phyloP scores from a whole-genome alignment of 37 sponge, comb jelly and placozoan genomes.

The Aplysina aerophoba region DNA sequence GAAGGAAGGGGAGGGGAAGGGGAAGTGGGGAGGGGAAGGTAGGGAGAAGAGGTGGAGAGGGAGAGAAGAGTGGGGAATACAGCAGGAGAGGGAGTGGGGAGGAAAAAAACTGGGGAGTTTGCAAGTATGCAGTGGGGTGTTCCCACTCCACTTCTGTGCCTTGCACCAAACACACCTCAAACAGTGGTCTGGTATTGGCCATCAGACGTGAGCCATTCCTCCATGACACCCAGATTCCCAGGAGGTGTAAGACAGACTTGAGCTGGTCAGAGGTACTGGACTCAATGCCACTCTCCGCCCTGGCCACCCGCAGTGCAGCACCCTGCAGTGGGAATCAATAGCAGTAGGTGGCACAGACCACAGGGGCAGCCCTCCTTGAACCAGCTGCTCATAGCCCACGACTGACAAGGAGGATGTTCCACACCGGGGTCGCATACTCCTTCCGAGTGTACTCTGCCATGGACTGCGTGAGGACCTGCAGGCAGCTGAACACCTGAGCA shows the following conservation, averaged over 20 bases:
- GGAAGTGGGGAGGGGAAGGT: no score
- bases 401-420: slow-evolving; percentile 56
- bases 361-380: no score
- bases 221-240: slow-evolving; percentile 74
- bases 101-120: no score
- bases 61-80: no score
- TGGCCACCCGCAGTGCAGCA: neutral
- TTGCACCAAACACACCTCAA: slow-evolving; percentile 26
- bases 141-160: no score
- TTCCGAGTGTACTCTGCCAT: slow-evolving; percentile 78
- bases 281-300: neutral
- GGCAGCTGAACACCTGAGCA: slow-evolving; percentile 47
- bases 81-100: no score
- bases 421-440: slow-evolving; percentile 54
- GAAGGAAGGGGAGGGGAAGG: no score
- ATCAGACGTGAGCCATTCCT: slow-evolving; percentile 55
- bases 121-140: no score
- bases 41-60: no score
- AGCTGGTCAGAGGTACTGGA: neutral
- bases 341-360: no score
- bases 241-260: slow-evolving; percentile 55
- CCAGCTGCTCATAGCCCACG: neutral
- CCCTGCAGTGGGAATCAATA: neutral
- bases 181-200: neutral
- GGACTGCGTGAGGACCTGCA: slow-evolving; percentile 56